These are phyloP conservation scores for Nematolebias whitei DNA, from an alignment of 2,113 vertebrate genomes.

Conservation along the genomic window DNA sequence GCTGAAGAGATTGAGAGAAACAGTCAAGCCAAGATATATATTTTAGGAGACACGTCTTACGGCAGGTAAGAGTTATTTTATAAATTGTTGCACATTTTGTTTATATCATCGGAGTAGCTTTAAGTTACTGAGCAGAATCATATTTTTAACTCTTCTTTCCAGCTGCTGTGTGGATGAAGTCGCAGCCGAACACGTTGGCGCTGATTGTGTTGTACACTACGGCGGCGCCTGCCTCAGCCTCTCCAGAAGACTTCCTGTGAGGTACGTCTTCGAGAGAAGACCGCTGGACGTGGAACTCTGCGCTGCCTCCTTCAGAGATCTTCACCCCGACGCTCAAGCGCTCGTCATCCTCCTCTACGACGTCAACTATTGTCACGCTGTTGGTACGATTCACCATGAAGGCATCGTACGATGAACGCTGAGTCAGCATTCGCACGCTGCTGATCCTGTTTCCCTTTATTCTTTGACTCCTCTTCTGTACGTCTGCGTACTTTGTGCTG, in stretches of 20 bases:
- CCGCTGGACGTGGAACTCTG: constrained; percentile 81
- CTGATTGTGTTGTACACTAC: constrained; percentile 90
- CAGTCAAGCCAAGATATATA: constrained; percentile 79
- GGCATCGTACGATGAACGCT: no score
- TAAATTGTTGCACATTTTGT: no score
- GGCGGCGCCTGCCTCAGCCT: constrained; percentile 90
- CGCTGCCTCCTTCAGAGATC: constrained; percentile 78
- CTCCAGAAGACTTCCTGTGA: constrained; percentile 82
- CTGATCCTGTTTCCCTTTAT: no score
- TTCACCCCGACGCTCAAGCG: constrained; percentile 79
- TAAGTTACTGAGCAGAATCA: neutral
- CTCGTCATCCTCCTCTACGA: constrained; percentile 85
- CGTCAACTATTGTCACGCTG: constrained; percentile 77
- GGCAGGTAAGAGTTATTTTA: constrained; percentile 92
- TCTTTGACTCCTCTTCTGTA: no score
- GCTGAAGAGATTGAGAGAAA: constrained; percentile 81
- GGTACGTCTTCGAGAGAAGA: constrained; percentile 86
- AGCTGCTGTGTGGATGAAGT: constrained; percentile 97
- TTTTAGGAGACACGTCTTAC: constrained; percentile 94
- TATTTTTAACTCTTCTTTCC: constrained; percentile 10
- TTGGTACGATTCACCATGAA: constrained; percentile 70
- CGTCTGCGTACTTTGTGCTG: no score
- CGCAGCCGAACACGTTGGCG: constrained; percentile 87
- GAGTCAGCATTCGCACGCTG: neutral
- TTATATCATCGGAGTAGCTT: no score